Conservation (phyloP, 2,888 invertebrate species). For the Gasteruption jaculator region DNA sequence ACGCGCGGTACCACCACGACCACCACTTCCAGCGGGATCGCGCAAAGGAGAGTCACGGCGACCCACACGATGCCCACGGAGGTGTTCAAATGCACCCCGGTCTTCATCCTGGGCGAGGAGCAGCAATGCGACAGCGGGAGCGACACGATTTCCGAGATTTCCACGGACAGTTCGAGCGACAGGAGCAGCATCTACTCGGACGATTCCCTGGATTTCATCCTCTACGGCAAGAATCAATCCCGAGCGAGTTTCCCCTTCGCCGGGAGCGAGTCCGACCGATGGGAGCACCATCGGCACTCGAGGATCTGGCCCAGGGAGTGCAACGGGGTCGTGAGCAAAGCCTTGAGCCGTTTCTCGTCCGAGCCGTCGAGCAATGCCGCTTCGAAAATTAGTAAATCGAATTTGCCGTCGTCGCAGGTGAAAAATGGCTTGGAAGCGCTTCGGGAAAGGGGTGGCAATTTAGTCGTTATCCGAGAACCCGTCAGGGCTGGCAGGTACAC, state of each 20-base stretch:
- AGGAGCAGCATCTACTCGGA: constrained; percentile 55
- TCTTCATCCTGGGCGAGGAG: constrained; percentile 50
- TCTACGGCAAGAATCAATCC: constrained; percentile 46
- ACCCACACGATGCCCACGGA: constrained; percentile 51
- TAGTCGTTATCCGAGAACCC: constrained; percentile 53
- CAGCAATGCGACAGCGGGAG: constrained; percentile 52
- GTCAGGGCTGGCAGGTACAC: constrained; percentile 51
- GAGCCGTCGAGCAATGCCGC: constrained; percentile 24
- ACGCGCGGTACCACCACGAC: constrained; percentile 11
- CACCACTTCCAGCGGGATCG: neutral
- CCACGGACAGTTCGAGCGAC: constrained; percentile 55
- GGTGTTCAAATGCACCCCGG: constrained; percentile 50
- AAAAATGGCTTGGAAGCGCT: constrained; percentile 49
- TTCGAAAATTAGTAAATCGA: constrained; percentile 3
- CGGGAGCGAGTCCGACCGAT: constrained; percentile 39
- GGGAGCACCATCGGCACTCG: constrained; percentile 38
- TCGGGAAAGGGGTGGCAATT: constrained; percentile 50
- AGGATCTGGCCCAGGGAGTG: constrained; percentile 51
- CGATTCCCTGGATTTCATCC: constrained; percentile 51
- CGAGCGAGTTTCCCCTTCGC: constrained; percentile 46
- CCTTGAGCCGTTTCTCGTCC: constrained; percentile 49
- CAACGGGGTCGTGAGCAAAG: constrained; percentile 52
- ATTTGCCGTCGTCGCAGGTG: constrained; percentile 14
- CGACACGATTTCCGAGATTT: constrained; percentile 54
- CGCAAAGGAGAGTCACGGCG: constrained; percentile 43